Percentiles rank a stretch among this genome's conserved stretches.
Conservation (phyloP, 2,797 vertebrate genomes). For the Oceanodroma leucorhoa region DNA sequence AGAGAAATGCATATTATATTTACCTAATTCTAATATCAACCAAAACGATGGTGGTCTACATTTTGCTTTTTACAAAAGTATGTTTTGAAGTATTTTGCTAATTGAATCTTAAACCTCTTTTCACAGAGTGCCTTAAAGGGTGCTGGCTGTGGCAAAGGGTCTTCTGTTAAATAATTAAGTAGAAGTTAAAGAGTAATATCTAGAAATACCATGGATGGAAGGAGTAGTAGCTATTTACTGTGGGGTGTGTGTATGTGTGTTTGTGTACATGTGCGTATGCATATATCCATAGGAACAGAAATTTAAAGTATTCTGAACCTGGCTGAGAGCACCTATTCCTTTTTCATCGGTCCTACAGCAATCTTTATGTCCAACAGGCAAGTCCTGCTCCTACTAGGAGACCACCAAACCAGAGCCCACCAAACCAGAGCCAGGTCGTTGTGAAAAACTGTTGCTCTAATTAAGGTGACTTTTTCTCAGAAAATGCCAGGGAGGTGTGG, state of each 20-base stretch:
- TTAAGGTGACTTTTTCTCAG: not conserved
- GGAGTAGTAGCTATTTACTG: not conserved
- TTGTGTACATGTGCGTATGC: not conserved
- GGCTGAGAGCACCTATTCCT: accelerated
- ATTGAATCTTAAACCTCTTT: not conserved
- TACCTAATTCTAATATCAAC: not conserved
- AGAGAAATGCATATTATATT: not conserved
- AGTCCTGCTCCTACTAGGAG: not conserved
- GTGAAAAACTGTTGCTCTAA: not conserved
- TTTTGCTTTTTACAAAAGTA: not conserved
- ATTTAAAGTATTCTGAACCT: not conserved
- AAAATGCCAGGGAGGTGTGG: not conserved
- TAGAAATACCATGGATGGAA: not conserved
- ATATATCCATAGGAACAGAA: not conserved
- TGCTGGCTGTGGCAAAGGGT: not conserved
- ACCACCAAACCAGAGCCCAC: not conserved
- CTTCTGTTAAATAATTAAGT: not conserved
- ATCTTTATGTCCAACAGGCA: not conserved
- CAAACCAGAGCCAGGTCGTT: not conserved
- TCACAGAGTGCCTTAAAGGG: not conserved
- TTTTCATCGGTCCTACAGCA: not conserved
- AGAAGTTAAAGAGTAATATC: not conserved
- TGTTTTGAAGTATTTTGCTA: not conserved
- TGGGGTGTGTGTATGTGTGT: not conserved
- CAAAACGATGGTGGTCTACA: not conserved